phyloP scores from a whole-genome alignment of 2,888 invertebrate genomes.

The Sinodicranocentrus sp. region DNA sequence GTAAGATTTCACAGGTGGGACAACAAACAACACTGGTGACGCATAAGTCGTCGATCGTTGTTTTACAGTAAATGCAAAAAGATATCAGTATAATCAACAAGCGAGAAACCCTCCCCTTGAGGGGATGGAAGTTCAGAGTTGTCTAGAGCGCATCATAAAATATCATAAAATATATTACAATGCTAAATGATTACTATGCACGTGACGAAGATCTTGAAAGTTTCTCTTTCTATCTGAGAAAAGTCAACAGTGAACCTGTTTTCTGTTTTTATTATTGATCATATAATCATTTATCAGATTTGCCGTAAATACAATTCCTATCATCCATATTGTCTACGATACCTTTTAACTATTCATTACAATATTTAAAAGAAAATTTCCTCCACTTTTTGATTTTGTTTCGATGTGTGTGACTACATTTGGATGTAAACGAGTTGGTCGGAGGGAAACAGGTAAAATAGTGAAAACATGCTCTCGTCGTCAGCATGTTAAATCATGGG shows the following conservation, averaged over 20 bases:
- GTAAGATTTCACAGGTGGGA: too few species aligned
- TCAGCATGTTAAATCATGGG: too few species aligned
- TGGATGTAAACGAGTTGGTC: too few species aligned
- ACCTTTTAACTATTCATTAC: neutral
- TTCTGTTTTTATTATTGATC: slow-evolving; percentile 56
- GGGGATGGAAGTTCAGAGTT: slow-evolving; percentile 56
- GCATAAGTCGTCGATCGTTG: too few species aligned
- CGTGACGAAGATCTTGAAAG: slow-evolving; percentile 25
- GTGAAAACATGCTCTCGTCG: too few species aligned
- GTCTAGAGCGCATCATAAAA: slow-evolving; percentile 22
- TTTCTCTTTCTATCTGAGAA: slow-evolving; percentile 68
- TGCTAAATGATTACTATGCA: neutral
- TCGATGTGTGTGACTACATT: too few species aligned
- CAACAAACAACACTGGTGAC: too few species aligned
- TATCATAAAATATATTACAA: slow-evolving; percentile 5
- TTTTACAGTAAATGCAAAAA: too few species aligned
- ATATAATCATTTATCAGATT: slow-evolving; percentile 43
- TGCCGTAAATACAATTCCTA: slow-evolving; percentile 19
- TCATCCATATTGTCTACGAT: neutral
- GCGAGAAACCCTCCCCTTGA: slow-evolving; percentile 61
- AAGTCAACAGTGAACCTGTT: slow-evolving; percentile 67
- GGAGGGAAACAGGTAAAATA: too few species aligned
- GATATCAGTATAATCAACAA: neutral
- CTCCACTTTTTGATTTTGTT: too few species aligned
- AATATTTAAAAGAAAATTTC: neutral